A percentile compares a stretch with the other conserved stretches of the same genome.
Evolutionary conservation across 2,888 invertebrate species (phyloP).

Genomic region (Brassicogethes aeneus): DNA sequence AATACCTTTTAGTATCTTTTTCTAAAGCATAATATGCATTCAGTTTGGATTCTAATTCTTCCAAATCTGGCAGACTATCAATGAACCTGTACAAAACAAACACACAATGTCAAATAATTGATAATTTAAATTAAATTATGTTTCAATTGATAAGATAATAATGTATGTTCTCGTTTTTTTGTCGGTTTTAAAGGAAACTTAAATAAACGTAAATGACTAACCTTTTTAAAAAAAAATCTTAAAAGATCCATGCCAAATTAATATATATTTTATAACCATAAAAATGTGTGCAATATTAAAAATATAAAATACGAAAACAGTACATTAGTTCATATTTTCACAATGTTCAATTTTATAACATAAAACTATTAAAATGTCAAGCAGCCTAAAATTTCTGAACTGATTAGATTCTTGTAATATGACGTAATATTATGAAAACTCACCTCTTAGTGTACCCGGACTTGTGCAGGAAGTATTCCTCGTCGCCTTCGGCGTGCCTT

Average conservation of each 20-base stretch:
- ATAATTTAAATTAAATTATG: background rate
- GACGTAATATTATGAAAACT: background rate
- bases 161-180: too few species aligned
- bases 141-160: background rate
- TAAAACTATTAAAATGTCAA: too few species aligned
- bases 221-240: too few species aligned
- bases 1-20: slow-evolving; percentile 41
- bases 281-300: too few species aligned
- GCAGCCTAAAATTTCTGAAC: too few species aligned
- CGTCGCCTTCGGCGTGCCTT: slow-evolving; percentile 36
- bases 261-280: too few species aligned
- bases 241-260: too few species aligned
- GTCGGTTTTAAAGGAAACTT: background rate
- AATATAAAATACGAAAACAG: too few species aligned
- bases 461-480: slow-evolving; percentile 42
- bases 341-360: too few species aligned
- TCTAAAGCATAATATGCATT: slow-evolving; percentile 73
- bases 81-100: slow-evolving; percentile 42
- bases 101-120: too few species aligned
- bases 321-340: too few species aligned
- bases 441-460: slow-evolving; percentile 39
- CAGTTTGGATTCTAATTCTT: slow-evolving; percentile 67
- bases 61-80: slow-evolving; percentile 63
- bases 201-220: too few species aligned
- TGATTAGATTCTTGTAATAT: background rate